phyloP scores from a whole-genome alignment of 2,888 invertebrate genomes.

The Phoenoteleia sp. region DNA sequence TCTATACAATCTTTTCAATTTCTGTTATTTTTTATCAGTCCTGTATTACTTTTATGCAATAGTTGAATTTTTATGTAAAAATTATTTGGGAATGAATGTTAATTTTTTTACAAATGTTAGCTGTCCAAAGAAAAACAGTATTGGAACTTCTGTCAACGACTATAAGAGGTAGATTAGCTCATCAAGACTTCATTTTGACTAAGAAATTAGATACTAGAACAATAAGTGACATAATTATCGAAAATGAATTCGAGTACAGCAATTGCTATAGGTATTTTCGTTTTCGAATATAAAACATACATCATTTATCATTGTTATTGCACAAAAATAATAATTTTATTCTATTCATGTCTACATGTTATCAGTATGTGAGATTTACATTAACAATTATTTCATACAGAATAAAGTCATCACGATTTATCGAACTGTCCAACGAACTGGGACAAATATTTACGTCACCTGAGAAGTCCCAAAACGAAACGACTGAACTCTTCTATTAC shows the following conservation, averaged over 20 bases:
- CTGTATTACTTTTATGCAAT: no score
- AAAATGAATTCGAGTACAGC: constrained; percentile 30
- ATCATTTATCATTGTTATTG: no score
- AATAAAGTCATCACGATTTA: not conserved
- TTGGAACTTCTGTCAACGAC: constrained; percentile 16
- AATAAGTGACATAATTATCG: constrained; percentile 30
- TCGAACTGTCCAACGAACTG: not conserved
- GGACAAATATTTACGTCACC: not conserved
- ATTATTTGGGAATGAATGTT: not conserved
- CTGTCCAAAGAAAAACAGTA: not conserved
- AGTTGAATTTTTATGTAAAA: not conserved
- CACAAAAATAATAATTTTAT: no score
- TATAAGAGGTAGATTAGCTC: constrained; percentile 15
- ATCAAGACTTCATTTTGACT: constrained; percentile 3
- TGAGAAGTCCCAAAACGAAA: not conserved
- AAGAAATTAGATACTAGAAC: constrained; percentile 11
- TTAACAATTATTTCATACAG: no score
- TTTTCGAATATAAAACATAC: no score
- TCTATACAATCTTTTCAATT: no score
- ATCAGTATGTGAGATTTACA: no score
- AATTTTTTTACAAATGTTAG: not conserved
- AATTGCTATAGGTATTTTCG: constrained; percentile 22
- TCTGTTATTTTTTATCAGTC: no score
- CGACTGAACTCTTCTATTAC: not conserved
- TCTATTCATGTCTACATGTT: no score